Percentiles rank a stretch among this genome's conserved stretches.
Conservation (phyloP, 2,888 invertebrate genomes). For the Herminia tarsipennalis region DNA sequence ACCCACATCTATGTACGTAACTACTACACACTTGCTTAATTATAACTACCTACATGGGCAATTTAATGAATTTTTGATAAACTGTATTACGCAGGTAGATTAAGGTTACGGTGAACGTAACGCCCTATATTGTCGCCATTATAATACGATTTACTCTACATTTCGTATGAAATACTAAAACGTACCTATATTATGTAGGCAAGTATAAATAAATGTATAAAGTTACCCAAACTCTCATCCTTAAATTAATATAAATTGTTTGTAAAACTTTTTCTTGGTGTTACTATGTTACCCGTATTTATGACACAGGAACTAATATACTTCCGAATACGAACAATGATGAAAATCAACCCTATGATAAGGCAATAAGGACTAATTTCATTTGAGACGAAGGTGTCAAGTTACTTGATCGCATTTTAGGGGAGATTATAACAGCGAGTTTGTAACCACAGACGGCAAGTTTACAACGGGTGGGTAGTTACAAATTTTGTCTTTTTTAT, state of each 20-base stretch:
- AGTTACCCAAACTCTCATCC: slow-evolving; percentile 2
- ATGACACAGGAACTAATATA: slow-evolving; percentile 19
- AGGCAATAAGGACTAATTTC: neutral
- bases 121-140: neutral
- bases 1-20: no score
- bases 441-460: slow-evolving; percentile 23
- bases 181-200: no score
- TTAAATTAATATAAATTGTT: slow-evolving; percentile 14
- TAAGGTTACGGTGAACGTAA: neutral
- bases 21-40: no score
- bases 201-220: neutral
- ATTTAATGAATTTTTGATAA: neutral
- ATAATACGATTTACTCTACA: neutral
- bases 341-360: slow-evolving; percentile 8
- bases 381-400: neutral
- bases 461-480: slow-evolving; percentile 24
- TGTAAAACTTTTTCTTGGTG: slow-evolving; percentile 17
- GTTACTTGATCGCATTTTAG: slow-evolving; percentile 29
- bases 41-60: neutral
- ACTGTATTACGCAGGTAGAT: neutral
- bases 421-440: slow-evolving; percentile 33
- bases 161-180: no score
- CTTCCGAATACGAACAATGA: neutral
- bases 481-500: slow-evolving; percentile 1
- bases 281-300: slow-evolving; percentile 29